These are phyloP conservation scores for Cydia strobilella DNA, from an alignment of 1,140 invertebrate genomes.

Conservation along the genomic window DNA sequence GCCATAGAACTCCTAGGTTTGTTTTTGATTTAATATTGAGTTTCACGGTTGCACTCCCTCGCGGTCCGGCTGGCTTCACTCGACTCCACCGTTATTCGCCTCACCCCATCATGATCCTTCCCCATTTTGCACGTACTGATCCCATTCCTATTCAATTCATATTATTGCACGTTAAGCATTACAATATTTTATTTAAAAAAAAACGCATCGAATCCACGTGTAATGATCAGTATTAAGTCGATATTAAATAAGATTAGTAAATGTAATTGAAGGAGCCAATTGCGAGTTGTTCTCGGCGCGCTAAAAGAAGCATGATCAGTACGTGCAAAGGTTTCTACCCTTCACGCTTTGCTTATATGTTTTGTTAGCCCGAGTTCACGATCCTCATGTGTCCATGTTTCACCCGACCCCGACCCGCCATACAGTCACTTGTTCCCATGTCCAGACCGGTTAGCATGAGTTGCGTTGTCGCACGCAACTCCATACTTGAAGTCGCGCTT, in stretches of 20 bases:
- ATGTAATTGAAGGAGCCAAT: background rate
- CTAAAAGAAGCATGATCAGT: background rate
- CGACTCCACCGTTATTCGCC: slow-evolving; percentile 34
- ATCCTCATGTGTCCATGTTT: slow-evolving; percentile 13
- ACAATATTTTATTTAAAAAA: background rate
- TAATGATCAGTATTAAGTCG: background rate
- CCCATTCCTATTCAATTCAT: background rate
- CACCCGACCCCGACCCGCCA: slow-evolving; percentile 8
- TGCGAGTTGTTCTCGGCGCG: background rate
- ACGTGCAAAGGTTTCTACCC: slow-evolving; percentile 15
- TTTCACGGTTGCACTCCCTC: slow-evolving; percentile 65
- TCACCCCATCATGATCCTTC: slow-evolving; percentile 17
- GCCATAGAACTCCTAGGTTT: slow-evolving; percentile 84
- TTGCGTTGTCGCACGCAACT: too few relatives aligned
- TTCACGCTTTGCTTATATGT: slow-evolving; percentile 28
- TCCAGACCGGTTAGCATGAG: too few relatives aligned
- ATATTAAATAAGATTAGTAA: background rate
- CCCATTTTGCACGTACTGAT: slow-evolving; percentile 17
- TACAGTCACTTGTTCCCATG: slow-evolving; percentile 2
- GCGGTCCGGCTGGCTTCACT: slow-evolving; percentile 36
- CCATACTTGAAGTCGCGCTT: too few relatives aligned
- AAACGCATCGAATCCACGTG: background rate
- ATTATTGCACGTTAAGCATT: background rate
- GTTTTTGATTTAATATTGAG: slow-evolving; percentile 78
- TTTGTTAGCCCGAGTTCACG: slow-evolving; percentile 15